Percentiles rank a stretch among this genome's conserved stretches.
Evolutionary conservation across 2,888 invertebrate genomes (phyloP).

Genomic region (Drosophila trichaetosa): DNA sequence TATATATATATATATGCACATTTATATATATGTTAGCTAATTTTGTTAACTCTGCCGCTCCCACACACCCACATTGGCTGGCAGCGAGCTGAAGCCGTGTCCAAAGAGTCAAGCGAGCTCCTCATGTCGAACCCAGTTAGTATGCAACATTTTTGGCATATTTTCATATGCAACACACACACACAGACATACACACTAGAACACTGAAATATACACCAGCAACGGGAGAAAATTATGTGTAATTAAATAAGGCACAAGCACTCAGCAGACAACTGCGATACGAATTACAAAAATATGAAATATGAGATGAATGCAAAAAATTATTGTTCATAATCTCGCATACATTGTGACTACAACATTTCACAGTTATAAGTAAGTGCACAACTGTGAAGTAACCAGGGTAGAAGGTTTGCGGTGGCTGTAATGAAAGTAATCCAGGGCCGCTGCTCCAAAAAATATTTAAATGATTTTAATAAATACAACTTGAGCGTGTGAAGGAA

Average conservation of each 20-base stretch:
- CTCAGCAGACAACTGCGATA: slow-evolving; percentile 19
- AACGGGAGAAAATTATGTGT: slow-evolving; percentile 58
- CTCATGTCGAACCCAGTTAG: slow-evolving; percentile 43
- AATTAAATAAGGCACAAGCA: slow-evolving; percentile 59
- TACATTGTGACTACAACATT: slow-evolving; percentile 22
- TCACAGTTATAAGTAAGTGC: slow-evolving; percentile 49
- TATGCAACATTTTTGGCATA: slow-evolving; percentile 59
- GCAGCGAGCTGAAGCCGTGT: slow-evolving; percentile 46
- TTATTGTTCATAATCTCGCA: slow-evolving; percentile 25
- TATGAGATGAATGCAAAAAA: slow-evolving; percentile 61
- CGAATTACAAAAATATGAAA: not conserved
- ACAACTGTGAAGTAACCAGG: slow-evolving; percentile 30
- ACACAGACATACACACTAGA: not conserved
- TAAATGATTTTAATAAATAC: slow-evolving; percentile 2
- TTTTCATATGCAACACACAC: slow-evolving; percentile 40
- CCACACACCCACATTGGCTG: slow-evolving; percentile 6
- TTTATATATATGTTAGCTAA: slow-evolving; percentile 44
- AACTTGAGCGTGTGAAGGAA: not conserved
- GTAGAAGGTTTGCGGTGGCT: not conserved
- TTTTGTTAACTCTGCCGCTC: slow-evolving; percentile 50
- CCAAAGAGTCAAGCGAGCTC: slow-evolving; percentile 51
- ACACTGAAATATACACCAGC: slow-evolving; percentile 3
- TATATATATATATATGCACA: slow-evolving; percentile 5
- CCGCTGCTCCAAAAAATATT: not conserved
- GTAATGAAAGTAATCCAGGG: not conserved